Percentiles rank a stretch among this genome's conserved stretches.
Evolutionary conservation across 2,888 invertebrate genomes (phyloP).

Genomic region (Trachelus stipa): DNA sequence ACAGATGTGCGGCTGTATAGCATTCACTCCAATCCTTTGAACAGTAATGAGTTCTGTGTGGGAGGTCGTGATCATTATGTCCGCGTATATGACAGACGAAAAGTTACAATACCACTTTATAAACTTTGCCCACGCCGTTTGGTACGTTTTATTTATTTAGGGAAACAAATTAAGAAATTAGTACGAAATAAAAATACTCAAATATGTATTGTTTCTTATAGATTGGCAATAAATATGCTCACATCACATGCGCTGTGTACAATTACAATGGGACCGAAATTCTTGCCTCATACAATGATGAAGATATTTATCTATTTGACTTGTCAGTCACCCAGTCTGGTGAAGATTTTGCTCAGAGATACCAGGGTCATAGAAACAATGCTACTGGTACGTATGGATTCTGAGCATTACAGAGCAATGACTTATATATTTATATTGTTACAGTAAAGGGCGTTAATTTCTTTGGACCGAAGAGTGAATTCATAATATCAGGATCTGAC

Average conservation of each 20-base stretch:
- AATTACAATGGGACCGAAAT: conserved; percentile 92
- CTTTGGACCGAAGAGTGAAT: conserved; percentile 92
- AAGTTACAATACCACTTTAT: conserved; percentile 69
- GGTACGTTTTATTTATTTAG: conserved; percentile 52
- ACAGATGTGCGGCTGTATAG: conserved; percentile 84
- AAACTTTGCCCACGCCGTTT: conserved; percentile 75
- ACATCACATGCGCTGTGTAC: conserved; percentile 91
- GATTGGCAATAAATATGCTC: conserved; percentile 66
- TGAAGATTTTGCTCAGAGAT: conserved; percentile 69
- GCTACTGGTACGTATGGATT: conserved; percentile 45
- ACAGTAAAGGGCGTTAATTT: conserved; percentile 91
- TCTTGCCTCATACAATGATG: conserved; percentile 93
- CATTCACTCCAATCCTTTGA: conserved; percentile 85
- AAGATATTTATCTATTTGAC: conserved; percentile 91
- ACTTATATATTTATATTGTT: conserved; percentile 33
- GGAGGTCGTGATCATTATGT: conserved; percentile 85
- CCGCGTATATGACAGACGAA: conserved; percentile 80
- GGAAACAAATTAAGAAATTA: background rate
- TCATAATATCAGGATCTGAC: conserved; percentile 92
- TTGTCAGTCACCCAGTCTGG: conserved; percentile 68
- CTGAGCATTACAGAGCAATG: background rate
- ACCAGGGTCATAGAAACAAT: conserved; percentile 72
- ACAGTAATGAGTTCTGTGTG: conserved; percentile 82
- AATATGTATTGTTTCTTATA: conserved; percentile 17
- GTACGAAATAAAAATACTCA: background rate